A percentile compares a stretch with the other conserved stretches of the same genome.
phyloP scores from a whole-genome alignment of 2,113 vertebrate genomes.

The Campylorhamphus procurvoides region DNA sequence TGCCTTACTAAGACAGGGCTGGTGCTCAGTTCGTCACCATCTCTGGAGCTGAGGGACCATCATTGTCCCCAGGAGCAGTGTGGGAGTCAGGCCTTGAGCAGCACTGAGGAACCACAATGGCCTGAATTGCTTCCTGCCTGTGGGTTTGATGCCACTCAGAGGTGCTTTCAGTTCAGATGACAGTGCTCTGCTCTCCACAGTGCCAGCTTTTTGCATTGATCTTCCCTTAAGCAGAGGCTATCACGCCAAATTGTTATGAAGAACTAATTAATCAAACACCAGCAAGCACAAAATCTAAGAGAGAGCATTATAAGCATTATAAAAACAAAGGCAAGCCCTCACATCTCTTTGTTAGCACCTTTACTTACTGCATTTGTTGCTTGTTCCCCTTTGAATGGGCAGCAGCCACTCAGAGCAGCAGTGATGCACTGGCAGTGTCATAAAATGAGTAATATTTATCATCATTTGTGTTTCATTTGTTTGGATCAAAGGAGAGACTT shows the following conservation, averaged over 20 bases:
- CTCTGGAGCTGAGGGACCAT: neutral
- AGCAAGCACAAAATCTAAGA: neutral
- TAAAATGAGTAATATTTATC: neutral
- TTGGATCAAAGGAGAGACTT: conserved; percentile 16
- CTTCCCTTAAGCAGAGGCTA: neutral
- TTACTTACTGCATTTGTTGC: neutral
- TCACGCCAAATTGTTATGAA: neutral
- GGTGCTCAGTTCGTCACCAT: neutral
- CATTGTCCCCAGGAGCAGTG: neutral
- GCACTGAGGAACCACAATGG: neutral
- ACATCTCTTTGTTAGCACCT: neutral
- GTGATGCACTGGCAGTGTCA: neutral
- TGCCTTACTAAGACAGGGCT: rapidly evolving
- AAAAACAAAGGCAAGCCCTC: conserved; percentile 3
- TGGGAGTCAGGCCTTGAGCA: neutral
- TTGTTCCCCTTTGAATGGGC: neutral
- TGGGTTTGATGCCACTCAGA: neutral
- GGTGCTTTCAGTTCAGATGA: neutral
- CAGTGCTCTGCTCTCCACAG: neutral
- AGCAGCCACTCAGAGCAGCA: neutral
- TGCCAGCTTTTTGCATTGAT: neutral
- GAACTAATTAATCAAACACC: neutral
- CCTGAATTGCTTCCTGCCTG: neutral
- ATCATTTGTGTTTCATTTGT: neutral
- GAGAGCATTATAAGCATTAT: neutral